These are phyloP conservation scores for Chrysemys picta DNA, from an alignment of 2,113 vertebrate genomes.

Conservation along the genomic window DNA sequence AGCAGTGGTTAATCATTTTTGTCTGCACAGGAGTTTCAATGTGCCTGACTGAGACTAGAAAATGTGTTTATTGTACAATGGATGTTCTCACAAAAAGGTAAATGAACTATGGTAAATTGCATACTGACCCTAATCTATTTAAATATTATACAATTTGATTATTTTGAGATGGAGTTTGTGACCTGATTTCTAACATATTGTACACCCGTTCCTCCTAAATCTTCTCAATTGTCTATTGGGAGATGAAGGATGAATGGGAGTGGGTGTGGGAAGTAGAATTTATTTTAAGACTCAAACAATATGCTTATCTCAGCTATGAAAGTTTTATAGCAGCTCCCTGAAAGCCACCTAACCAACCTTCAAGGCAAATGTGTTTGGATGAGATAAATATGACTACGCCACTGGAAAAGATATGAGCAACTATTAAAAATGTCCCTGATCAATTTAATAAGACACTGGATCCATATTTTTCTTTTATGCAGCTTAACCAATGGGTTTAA, in stretches of 20 bases:
- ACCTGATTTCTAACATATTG: not conserved
- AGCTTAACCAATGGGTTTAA: not conserved
- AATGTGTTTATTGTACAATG: not conserved
- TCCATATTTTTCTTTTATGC: not conserved
- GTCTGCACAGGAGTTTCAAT: not conserved
- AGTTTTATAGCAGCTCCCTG: constrained; percentile 20
- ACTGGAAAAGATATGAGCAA: not conserved
- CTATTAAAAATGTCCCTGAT: constrained; percentile 5
- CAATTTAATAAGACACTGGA: constrained; percentile 1
- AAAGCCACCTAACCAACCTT: constrained; percentile 6
- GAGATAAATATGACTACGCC: constrained; percentile 41
- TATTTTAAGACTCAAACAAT: constrained; percentile 31
- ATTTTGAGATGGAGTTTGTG: not conserved
- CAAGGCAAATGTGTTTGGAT: constrained; percentile 32
- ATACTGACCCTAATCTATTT: not conserved
- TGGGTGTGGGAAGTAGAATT: not conserved
- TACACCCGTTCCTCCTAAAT: not conserved
- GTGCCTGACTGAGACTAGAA: not conserved
- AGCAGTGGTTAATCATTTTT: constrained; percentile 31
- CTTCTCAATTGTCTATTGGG: not conserved
- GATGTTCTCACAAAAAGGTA: not conserved
- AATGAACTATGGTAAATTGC: not conserved
- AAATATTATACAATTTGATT: constrained; percentile 2
- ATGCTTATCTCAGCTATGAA: constrained; percentile 9
- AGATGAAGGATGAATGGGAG: not conserved